Conservation (phyloP, 2,113 vertebrate species). For the Sturnira hondurensis region DNA sequence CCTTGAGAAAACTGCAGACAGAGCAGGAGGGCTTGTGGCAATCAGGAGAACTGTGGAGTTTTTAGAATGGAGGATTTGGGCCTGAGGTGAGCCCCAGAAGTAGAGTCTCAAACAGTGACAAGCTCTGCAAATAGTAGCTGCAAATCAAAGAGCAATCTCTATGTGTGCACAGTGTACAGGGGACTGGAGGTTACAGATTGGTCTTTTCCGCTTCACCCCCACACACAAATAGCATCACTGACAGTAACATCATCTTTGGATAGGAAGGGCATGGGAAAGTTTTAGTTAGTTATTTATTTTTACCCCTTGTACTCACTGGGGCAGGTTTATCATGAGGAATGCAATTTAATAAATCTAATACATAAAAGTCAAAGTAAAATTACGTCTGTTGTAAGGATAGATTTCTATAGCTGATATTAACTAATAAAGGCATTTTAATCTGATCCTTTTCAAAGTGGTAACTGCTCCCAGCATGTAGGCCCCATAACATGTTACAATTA, state of each 20-base stretch:
- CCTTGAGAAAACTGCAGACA: background rate
- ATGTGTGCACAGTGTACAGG: background rate
- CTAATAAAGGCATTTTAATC: conserved; percentile 21
- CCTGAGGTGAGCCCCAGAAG: background rate
- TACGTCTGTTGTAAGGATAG: background rate
- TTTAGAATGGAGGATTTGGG: background rate
- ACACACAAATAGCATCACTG: background rate
- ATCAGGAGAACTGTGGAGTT: background rate
- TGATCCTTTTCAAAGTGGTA: background rate
- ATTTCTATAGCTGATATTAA: background rate
- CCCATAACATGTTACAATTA: conserved; percentile 39
- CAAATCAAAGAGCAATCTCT: conserved; percentile 52
- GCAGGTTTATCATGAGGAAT: background rate
- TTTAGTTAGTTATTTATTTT: background rate
- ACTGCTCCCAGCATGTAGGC: conserved; percentile 11
- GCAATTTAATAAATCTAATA: background rate
- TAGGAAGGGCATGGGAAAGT: background rate
- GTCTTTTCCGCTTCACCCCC: background rate
- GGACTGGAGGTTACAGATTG: background rate
- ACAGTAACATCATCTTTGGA: background rate
- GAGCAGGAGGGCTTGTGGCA: background rate
- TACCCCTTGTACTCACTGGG: background rate
- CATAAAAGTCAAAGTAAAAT: background rate
- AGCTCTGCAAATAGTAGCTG: conserved; percentile 37
- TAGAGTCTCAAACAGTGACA: background rate